Conservation (phyloP, 2,113 vertebrate genomes). For the Alethe diademata region DNA sequence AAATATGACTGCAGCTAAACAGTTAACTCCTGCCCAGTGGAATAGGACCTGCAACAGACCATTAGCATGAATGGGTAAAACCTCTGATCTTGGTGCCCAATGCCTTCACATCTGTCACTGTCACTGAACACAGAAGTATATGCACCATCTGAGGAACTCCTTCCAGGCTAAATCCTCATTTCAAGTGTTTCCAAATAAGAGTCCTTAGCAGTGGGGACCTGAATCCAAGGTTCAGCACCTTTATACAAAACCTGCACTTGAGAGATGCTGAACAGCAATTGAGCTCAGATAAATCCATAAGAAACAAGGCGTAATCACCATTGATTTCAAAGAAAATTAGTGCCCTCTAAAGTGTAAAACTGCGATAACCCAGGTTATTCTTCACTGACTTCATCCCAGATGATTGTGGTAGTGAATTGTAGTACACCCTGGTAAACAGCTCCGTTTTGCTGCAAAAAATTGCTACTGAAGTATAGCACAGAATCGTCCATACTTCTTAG, state of each 20-base stretch:
- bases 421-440: neutral
- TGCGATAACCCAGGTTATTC: neutral
- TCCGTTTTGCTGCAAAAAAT: neutral
- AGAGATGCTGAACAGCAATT: neutral
- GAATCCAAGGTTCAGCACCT: neutral
- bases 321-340: neutral
- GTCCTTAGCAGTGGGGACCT: neutral
- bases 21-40: constrained; percentile 57
- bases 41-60: constrained; percentile 1
- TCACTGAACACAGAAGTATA: neutral
- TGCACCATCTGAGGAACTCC: neutral
- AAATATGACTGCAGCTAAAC: constrained; percentile 71
- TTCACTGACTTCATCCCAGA: neutral
- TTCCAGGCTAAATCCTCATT: neutral
- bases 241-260: neutral
- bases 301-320: neutral
- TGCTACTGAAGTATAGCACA: neutral
- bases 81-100: neutral
- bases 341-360: neutral
- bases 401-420: neutral
- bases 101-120: neutral
- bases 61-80: neutral
- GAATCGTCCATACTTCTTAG: neutral
- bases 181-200: neutral
- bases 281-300: neutral